Percentiles rank a stretch among this genome's conserved stretches.
phyloP scores from a whole-genome alignment of 2,113 vertebrate species.

The Pygoscelis adeliae region DNA sequence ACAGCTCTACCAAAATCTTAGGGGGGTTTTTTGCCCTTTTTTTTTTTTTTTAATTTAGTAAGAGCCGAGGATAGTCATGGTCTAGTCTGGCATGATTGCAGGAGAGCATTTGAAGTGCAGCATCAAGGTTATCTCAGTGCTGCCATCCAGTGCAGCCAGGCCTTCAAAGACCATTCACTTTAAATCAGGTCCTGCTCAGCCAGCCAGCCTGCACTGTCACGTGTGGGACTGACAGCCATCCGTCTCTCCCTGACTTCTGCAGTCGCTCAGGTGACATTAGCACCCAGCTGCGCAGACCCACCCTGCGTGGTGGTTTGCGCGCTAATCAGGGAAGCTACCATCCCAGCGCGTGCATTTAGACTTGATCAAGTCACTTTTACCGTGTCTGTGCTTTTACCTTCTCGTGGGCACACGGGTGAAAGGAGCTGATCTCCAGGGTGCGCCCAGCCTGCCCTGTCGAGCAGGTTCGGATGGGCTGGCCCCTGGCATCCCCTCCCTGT shows the following conservation, averaged over 20 bases:
- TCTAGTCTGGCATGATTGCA: accelerated
- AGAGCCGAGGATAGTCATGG: background rate
- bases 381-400: accelerated
- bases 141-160: background rate
- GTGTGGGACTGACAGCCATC: accelerated
- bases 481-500: too few relatives aligned
- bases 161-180: background rate
- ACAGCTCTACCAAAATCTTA: too few relatives aligned
- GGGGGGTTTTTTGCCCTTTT: too few relatives aligned
- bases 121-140: background rate
- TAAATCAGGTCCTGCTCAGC: background rate
- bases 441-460: background rate
- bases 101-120: background rate
- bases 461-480: background rate
- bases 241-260: accelerated
- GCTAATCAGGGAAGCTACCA: background rate
- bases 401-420: background rate
- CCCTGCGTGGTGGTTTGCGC: background rate
- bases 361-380: background rate
- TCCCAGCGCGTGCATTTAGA: accelerated
- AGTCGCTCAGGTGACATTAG: background rate
- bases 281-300: too few relatives aligned
- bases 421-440: background rate
- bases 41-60: too few relatives aligned
- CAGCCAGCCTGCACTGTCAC: accelerated